Conservation (phyloP, 2,113 vertebrate species). For the Ranitomeya imitator region DNA sequence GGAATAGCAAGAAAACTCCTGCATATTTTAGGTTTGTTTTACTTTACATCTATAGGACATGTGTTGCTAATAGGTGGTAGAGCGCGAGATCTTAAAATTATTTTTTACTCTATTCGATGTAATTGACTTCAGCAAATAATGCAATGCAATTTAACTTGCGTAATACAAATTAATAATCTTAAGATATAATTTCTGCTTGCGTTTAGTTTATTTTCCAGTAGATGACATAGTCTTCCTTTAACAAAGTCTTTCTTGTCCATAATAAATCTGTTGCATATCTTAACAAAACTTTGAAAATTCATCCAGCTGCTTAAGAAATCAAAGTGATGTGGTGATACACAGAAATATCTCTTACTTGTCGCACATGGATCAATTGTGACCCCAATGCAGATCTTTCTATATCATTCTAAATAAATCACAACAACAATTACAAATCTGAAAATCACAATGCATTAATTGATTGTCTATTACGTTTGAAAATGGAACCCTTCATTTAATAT, state of each 20-base stretch:
- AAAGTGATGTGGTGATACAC: conserved; percentile 32
- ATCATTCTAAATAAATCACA: conserved; percentile 42
- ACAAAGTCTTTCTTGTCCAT: conserved; percentile 9
- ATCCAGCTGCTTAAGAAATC: conserved; percentile 52
- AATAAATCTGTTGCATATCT: conserved; percentile 39
- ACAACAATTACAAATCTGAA: conserved; percentile 15
- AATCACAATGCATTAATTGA: conserved; percentile 15
- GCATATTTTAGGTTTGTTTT: no score
- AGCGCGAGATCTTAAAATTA: not conserved
- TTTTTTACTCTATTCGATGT: not conserved
- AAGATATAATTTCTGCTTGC: not conserved
- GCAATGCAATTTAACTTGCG: not conserved
- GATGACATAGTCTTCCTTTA: conserved; percentile 3
- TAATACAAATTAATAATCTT: not conserved
- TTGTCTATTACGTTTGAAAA: not conserved
- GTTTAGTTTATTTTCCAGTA: not conserved
- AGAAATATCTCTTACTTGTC: conserved; percentile 51
- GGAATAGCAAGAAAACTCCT: no score
- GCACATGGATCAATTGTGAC: conserved; percentile 42
- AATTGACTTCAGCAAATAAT: not conserved
- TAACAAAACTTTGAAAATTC: conserved; percentile 28
- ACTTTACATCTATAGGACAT: no score
- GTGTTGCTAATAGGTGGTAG: no score
- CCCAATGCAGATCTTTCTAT: conserved; percentile 38
- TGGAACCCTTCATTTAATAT: not conserved